Base-by-base conservation (phyloP, 1,140 invertebrate genomes). In the Ruditapes philippinarum region DNA sequence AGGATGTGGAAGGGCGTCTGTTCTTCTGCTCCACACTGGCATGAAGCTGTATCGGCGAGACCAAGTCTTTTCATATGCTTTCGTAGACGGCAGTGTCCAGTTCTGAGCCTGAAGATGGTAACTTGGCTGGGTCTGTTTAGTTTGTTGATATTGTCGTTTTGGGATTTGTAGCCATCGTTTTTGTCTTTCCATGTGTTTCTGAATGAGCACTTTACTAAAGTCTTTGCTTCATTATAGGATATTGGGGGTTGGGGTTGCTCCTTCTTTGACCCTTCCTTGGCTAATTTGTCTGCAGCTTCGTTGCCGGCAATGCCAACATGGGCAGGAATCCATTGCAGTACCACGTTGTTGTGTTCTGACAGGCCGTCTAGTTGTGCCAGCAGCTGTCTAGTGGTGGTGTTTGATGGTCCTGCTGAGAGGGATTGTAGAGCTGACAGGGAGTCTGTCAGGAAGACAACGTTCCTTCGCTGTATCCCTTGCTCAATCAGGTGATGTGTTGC, bases 281-380 rank as follows among this genome's bases (percentile, higher is more conserved):
- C 62, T 14, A 68, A 25, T 31, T 68, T 14, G 12, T 68, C 62
- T 11, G 11, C 25, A 54, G 51, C 51, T 54, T 54, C 51, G n/a
- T 54, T 54, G 51, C 51, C 51, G 51, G 51, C 51, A 54, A 11
- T 68, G 31, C 62, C 62, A 11, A 68, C 62, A 68, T 68, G 62
- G 62, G 62, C 62, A 68, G 62, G 62, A 68, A 68, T 68, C 62
- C 62, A 68, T 31, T 68, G 62, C 12, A 68, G 62, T 12, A 68
- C 62, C 62, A 68, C 62, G 28, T 68, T 68, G 62, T 68, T 68
- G 62, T 68, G 11, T 68, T 68, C 62, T 68, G 62, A 68, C 62
- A 68, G 62, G 62, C 25, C 9, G 25, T 31, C 25, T 68, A 68
- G 11, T 12, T 68, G 62, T 25, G 11, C 62, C 19, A 14, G 62